Evolutionary conservation across 2,888 invertebrate species (phyloP), one percentile per base, ranked within the genome.

Genomic region (Lamellibrachia satsuma): DNA sequence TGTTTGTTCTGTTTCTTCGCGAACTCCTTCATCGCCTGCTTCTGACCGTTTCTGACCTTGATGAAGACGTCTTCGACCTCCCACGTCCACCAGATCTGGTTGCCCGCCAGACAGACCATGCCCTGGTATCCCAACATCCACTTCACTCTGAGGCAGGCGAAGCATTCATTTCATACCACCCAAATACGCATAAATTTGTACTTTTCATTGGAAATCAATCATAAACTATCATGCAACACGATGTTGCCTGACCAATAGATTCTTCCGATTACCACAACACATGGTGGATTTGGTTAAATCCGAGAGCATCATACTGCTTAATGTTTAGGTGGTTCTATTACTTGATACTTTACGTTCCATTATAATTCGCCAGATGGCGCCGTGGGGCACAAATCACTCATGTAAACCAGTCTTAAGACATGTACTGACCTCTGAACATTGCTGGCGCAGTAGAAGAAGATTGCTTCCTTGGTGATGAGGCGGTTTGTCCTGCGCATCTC

Each of bases 41-140:
- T 98, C 94, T 93, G 90, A 22, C 94, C 94, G 6, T 55, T 22
- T 94, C 96, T 96, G 92, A 97, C 96, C 94, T 96, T 98, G 6
- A 96, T 96, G 96, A 99, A 99, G 0, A 98, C 98, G 95, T 99
- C 98, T 95, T 99, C 99, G 0, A 98, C 98, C 96, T 99, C 99
- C 8, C 98, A 98, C 0, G 99, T 99, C 99, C 99, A 99, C 99
- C 99, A 99, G 2, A 99, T 98, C 95, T 98, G 98, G 97, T 98
- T 98, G 0, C 98, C 98, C 0, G 98, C 98, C 39, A 98, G 97
- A 94, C 98, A 97, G 91, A 98, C 97, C 98, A 98, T 98, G 92
- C 99, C 99, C 96, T 98, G 98, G 96, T 98, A 98, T 94, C 98
- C 98, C 95, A 98, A 95, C 97, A 99, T 98, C 99, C 99, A 99